phyloP scores from a whole-genome alignment of 2,888 invertebrate species.

The Coecobrya sp. region DNA sequence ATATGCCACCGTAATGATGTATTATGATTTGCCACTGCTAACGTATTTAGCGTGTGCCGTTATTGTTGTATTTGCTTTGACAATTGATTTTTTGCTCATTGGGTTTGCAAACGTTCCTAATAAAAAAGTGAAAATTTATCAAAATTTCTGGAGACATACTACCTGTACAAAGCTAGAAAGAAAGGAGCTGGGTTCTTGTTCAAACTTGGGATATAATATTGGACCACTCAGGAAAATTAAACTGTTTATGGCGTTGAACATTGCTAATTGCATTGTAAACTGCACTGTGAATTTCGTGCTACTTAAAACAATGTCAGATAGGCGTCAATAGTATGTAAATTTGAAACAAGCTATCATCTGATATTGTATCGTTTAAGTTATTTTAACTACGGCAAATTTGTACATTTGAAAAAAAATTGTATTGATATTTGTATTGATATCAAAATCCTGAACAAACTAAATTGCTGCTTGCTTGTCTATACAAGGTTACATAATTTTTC shows the following conservation, averaged over 20 bases:
- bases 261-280: slow-evolving; percentile 20
- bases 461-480: no score
- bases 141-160: neutral
- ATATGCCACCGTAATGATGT: neutral
- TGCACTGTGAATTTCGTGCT: neutral
- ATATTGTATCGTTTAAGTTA: no score
- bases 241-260: neutral
- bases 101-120: neutral
- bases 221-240: neutral
- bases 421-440: no score
- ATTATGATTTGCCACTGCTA: neutral
- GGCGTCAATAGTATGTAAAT: no score
- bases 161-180: neutral
- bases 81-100: slow-evolving; percentile 11
- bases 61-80: neutral
- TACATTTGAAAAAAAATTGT: no score
- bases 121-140: neutral
- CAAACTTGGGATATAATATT: neutral
- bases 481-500: no score
- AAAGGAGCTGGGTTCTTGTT: neutral
- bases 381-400: no score
- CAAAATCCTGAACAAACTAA: no score
- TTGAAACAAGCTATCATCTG: no score
- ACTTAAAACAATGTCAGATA: no score
- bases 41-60: neutral